A percentile compares a stretch with the other conserved stretches of the same genome.
Evolutionary conservation across 2,888 invertebrate species (phyloP).

Genomic region (Pyralis farinalis): DNA sequence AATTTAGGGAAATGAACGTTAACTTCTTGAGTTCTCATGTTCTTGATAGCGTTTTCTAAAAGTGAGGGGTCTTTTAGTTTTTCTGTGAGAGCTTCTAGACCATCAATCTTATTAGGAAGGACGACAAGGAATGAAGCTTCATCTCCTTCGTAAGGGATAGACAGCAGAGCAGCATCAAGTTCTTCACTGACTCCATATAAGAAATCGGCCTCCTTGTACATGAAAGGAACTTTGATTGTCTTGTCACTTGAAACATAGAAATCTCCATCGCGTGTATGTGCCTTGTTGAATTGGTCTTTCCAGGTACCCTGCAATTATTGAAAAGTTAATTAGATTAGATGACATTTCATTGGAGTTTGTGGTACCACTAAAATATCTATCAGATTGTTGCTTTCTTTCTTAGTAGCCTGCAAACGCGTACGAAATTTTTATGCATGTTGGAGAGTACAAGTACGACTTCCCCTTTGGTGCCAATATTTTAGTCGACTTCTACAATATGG

Average conservation of each 20-base stretch:
- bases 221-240: slow-evolving; percentile 83
- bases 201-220: slow-evolving; percentile 78
- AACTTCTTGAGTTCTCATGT: slow-evolving; percentile 74
- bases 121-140: slow-evolving; percentile 86
- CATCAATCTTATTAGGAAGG: slow-evolving; percentile 85
- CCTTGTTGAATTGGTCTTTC: slow-evolving; percentile 82
- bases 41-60: slow-evolving; percentile 56
- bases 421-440: too few relatives aligned
- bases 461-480: too few relatives aligned
- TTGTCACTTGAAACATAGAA: slow-evolving; percentile 83
- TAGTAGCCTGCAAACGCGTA: too few relatives aligned
- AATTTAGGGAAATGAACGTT: slow-evolving; percentile 87
- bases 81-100: slow-evolving; percentile 81
- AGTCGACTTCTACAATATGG: too few relatives aligned
- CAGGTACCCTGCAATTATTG: slow-evolving; percentile 79
- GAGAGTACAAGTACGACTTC: too few relatives aligned
- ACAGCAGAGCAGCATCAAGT: slow-evolving; percentile 66
- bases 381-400: too few relatives aligned
- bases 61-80: slow-evolving; percentile 73
- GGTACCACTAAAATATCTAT: too few relatives aligned
- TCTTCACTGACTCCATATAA: slow-evolving; percentile 47
- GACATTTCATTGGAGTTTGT: too few relatives aligned
- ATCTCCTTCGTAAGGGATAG: slow-evolving; percentile 86
- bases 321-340: too few relatives aligned
- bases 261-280: slow-evolving; percentile 74